phyloP scores from a whole-genome alignment of 2,888 invertebrate species.

The Cheilosia urbana region DNA sequence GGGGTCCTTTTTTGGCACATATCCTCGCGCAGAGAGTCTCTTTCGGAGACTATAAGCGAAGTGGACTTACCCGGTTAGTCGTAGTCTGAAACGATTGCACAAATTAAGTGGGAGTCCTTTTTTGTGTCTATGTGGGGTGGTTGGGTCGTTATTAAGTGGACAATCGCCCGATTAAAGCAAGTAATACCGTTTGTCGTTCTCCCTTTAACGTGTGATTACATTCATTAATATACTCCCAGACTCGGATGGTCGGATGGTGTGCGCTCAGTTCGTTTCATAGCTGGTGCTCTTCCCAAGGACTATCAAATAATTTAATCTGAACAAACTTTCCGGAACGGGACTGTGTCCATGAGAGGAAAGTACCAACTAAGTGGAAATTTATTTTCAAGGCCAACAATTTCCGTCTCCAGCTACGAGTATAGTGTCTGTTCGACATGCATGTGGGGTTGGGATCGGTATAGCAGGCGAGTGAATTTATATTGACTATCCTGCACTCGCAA shows the following conservation, averaged over 20 bases:
- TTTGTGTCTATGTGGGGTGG: conserved; percentile 27
- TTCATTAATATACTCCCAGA: conserved; percentile 59
- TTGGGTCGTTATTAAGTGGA: conserved; percentile 61
- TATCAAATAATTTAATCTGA: conserved; percentile 44
- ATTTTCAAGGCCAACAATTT: conserved; percentile 67
- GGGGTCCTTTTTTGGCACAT: conserved; percentile 38
- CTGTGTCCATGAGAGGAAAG: conserved; percentile 23
- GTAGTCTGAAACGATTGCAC: conserved; percentile 56
- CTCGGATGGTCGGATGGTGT: conserved; percentile 26
- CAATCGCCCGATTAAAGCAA: conserved; percentile 67
- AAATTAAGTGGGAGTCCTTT: conserved; percentile 59
- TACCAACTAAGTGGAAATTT: conserved; percentile 58
- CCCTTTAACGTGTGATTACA: conserved; percentile 65
- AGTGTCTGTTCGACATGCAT: conserved; percentile 7
- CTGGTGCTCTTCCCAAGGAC: conserved; percentile 21
- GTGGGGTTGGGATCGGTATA: conserved; percentile 1
- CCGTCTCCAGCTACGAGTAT: conserved; percentile 11
- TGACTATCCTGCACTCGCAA: neutral
- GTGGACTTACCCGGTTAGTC: conserved; percentile 31
- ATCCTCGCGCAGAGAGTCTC: conserved; percentile 2
- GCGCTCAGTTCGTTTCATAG: conserved; percentile 14
- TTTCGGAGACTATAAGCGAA: conserved; percentile 7
- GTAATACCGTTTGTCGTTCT: conserved; percentile 66
- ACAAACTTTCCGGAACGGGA: conserved; percentile 32
- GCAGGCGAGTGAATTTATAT: neutral